Conservation (phyloP, 2,113 vertebrate genomes). For the Chiloscyllium plagiosum region DNA sequence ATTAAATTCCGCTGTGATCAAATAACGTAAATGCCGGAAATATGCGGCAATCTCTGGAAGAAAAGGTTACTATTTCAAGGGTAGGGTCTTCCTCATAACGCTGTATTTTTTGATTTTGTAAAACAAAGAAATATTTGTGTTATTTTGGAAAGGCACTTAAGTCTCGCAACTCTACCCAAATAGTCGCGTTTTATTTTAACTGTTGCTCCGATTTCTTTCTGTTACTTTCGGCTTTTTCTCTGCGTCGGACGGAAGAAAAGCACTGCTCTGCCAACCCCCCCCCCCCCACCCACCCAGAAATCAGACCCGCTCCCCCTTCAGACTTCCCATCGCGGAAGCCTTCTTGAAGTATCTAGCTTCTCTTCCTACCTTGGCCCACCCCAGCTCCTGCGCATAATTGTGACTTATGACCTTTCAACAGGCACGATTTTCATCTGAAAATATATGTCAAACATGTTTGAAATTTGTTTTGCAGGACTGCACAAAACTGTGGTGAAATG, state of each 20-base stretch:
- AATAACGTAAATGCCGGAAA: background rate
- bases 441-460: background rate
- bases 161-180: background rate
- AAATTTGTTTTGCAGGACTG: background rate
- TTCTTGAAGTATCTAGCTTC: background rate
- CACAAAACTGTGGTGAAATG: background rate
- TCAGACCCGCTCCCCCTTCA: background rate
- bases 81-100: background rate
- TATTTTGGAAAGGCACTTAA: background rate
- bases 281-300: no score
- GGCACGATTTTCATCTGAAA: background rate
- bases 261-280: background rate
- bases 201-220: background rate
- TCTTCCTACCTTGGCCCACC: background rate
- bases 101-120: background rate
- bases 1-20: background rate
- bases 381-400: background rate
- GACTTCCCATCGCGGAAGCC: background rate
- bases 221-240: background rate
- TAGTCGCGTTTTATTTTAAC: background rate
- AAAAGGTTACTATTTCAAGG: background rate
- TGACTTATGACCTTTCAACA: background rate
- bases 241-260: background rate
- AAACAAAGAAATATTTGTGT: background rate
- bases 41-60: background rate